These are phyloP conservation scores for Lasioglossum morio DNA, from an alignment of 2,888 invertebrate species.

Conservation along the genomic window DNA sequence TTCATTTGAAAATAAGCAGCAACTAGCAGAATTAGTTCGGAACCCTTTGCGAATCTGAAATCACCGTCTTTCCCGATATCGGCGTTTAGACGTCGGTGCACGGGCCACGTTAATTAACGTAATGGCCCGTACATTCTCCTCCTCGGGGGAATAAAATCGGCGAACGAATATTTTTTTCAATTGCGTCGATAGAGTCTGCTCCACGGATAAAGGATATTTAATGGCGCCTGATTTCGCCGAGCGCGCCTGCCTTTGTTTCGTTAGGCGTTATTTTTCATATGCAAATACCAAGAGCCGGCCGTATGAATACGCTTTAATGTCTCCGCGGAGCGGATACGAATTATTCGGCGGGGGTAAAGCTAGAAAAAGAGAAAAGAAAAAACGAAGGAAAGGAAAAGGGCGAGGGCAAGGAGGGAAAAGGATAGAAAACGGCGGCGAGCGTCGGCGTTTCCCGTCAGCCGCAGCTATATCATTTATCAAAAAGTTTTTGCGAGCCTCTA, in stretches of 20 bases:
- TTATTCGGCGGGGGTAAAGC: conserved; percentile 36
- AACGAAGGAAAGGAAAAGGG: no score
- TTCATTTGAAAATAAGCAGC: not conserved
- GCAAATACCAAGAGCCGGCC: conserved; percentile 27
- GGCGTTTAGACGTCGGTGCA: not conserved
- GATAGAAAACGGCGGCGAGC: not conserved
- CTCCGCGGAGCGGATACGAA: conserved; percentile 48
- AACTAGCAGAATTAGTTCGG: not conserved
- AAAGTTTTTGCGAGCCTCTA: conserved; percentile 41
- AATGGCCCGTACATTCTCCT: not conserved
- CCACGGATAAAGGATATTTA: not conserved
- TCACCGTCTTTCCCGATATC: not conserved
- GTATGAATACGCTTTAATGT: conserved; percentile 56
- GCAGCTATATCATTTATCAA: conserved; percentile 56
- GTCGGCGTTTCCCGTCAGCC: conserved; percentile 35
- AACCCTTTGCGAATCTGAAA: not conserved
- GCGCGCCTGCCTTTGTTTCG: not conserved
- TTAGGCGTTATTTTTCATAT: conserved; percentile 29
- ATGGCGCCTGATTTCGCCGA: conserved; percentile 29
- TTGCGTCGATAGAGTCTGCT: not conserved
- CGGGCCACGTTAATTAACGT: not conserved
- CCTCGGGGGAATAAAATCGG: not conserved
- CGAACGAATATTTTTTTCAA: not conserved
- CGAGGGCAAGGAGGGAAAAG: not conserved
- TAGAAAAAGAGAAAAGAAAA: not conserved